phyloP scores from a whole-genome alignment of 1,140 invertebrate species.

The Helicoverpa zea region DNA sequence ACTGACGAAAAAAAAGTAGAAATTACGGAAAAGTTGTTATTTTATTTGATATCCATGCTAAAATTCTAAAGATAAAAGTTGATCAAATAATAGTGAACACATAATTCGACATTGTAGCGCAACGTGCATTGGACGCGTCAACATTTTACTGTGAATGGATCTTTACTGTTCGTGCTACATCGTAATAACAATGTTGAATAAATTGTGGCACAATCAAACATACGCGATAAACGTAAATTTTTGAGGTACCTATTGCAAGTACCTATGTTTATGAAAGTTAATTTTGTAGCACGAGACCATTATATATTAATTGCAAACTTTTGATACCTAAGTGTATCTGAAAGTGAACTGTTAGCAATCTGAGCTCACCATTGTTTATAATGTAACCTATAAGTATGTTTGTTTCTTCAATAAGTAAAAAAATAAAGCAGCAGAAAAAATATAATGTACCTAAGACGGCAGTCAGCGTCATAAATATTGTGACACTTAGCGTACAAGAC shows the following conservation, averaged over 20 bases:
- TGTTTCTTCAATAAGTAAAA: too few species aligned
- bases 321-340: too few species aligned
- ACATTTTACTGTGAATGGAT: slow-evolving; percentile 62
- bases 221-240: slow-evolving; percentile 46
- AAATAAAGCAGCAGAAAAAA: too few species aligned
- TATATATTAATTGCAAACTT: background rate
- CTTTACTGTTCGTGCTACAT: slow-evolving; percentile 62
- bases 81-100: slow-evolving; percentile 27
- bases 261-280: slow-evolving; percentile 5
- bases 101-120: slow-evolving; percentile 14
- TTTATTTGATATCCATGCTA: background rate
- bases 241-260: slow-evolving; percentile 6
- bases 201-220: slow-evolving; percentile 47
- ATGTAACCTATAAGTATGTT: too few species aligned
- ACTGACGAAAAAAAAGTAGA: too few species aligned
- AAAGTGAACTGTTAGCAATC: too few species aligned
- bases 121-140: slow-evolving; percentile 51
- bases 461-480: too few species aligned
- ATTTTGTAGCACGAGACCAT: background rate
- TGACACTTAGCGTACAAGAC: too few species aligned
- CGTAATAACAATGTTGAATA: slow-evolving; percentile 54
- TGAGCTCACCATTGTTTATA: too few species aligned
- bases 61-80: slow-evolving; percentile 14
- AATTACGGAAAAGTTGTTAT: background rate
- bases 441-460: too few species aligned